Conservation (phyloP, 2,888 invertebrate genomes). For the Polydrusus pterygomalis region DNA sequence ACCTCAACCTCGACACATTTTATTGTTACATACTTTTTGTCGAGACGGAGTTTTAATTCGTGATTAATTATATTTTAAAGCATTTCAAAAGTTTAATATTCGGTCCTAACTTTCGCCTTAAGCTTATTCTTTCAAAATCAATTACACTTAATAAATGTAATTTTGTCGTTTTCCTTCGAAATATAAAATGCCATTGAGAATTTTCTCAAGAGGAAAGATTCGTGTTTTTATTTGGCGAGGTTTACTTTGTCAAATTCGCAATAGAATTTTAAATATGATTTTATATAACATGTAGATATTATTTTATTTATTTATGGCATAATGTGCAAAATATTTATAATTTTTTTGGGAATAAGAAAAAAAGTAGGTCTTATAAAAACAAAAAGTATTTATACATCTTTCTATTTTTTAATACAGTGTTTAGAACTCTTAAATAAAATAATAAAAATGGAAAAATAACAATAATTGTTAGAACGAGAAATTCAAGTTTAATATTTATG, state of each 20-base stretch:
- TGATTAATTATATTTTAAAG: constrained; percentile 19
- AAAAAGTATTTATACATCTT: too few relatives aligned
- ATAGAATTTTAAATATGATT: neutral
- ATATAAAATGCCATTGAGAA: constrained; percentile 16
- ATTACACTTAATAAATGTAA: constrained; percentile 24
- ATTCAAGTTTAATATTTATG: too few relatives aligned
- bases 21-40: neutral
- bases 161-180: constrained; percentile 5
- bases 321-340: neutral
- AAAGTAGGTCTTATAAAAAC: too few relatives aligned
- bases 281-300: neutral
- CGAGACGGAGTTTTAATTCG: constrained; percentile 6
- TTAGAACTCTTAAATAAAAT: too few relatives aligned
- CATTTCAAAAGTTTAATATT: constrained; percentile 20
- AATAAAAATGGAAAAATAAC: too few relatives aligned
- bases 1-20: neutral
- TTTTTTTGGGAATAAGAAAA: too few relatives aligned
- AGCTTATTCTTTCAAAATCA: constrained; percentile 19
- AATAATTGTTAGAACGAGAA: too few relatives aligned
- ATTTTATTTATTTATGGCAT: neutral
- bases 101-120: neutral
- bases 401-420: too few relatives aligned
- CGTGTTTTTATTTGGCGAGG: constrained; percentile 1
- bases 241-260: neutral
- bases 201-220: constrained; percentile 11